Evolutionary conservation across 2,888 invertebrate species (phyloP), one percentile per base, ranked within the genome.

Genomic region (Rhodophaea formosa): DNA sequence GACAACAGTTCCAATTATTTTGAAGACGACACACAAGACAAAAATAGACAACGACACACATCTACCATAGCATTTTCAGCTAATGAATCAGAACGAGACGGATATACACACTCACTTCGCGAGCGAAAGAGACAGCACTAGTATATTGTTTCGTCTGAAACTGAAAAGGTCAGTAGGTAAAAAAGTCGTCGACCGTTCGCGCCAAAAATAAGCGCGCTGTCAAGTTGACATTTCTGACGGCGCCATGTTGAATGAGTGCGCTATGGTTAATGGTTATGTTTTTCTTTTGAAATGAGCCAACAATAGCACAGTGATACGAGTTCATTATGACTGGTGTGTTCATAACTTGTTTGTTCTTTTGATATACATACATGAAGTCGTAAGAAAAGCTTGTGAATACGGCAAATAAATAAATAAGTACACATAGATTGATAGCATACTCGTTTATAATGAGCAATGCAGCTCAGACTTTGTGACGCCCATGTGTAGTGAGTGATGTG

Each of bases 11-110:
- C 30, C 30, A 49, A 49, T 49, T 30, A 49, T 49, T 49, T 32
- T 49, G 47, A 14, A 52, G 52, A 32, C 17, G 15, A 15, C 8
- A 44, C 51, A n/a, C 32, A 30, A 47, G 12, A 49, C 30, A 35
- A 17, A 35, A 52, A 39, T 52, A 52, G 52, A 17, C 39, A 47
- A 47, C n/a, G n/a, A n/a, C n/a, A n/a, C 17, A 16, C 8, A 16
- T 15, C 17, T 30, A 42, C 2, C 29, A 12, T 23, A 57, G 44
- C 57, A 57, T 60, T 64, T 64, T 59, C 59, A 53, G 63, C 74
- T 77, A 81, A 79, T 77, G 75, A 81, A 63, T 70, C 56, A 35
- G 66, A 75, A 39, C 7, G 72, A 67, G 73, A 79, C 62, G 23
- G 8, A 16, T 52, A 45, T 66, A 71, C 57, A 56, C 42, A 10